Conservation (phyloP, 30 jellyfish, hydroid and myxozoan species). For the Aurelia coerulea region DNA sequence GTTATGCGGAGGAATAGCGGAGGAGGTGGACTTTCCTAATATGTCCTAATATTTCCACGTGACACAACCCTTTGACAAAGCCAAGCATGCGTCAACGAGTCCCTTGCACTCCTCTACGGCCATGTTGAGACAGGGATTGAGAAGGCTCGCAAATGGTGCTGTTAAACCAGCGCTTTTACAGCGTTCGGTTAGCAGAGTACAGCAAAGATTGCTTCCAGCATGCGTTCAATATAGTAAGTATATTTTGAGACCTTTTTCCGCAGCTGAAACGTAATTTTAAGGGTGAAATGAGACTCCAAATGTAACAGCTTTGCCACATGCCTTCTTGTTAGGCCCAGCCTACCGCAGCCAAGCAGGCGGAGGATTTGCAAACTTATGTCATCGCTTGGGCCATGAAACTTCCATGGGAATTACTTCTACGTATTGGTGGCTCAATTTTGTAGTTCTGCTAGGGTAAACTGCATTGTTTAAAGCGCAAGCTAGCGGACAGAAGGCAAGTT, state of each 20-base stretch:
- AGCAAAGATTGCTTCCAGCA: slow-evolving; percentile 90
- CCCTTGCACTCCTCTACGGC: slow-evolving; percentile 77
- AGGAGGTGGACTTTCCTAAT: slow-evolving; percentile 45
- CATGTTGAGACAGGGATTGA: slow-evolving; percentile 96
- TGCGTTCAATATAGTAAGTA: slow-evolving; percentile 82
- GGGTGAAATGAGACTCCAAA: slow-evolving; percentile 2
- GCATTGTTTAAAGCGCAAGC: too few species aligned
- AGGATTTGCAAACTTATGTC: too few species aligned
- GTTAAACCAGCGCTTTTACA: slow-evolving; percentile 84
- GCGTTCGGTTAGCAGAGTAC: slow-evolving; percentile 83
- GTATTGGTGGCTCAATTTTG: too few species aligned
- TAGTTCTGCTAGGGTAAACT: too few species aligned
- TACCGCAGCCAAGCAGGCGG: not conserved
- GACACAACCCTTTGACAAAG: slow-evolving; percentile 35
- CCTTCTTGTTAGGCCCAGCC: slow-evolving; percentile 12
- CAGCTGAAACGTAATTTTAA: too few species aligned
- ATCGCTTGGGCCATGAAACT: too few species aligned
- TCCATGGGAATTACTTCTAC: too few species aligned
- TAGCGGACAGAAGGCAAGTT: too few species aligned
- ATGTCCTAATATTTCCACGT: slow-evolving; percentile 65
- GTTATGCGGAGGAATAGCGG: not conserved
- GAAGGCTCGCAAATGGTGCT: slow-evolving; percentile 88
- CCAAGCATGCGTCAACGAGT: slow-evolving; percentile 69
- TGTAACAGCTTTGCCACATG: slow-evolving; percentile 49
- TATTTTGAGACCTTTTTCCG: not conserved